Evolutionary conservation across 2,888 invertebrate species (phyloP), one percentile per base, ranked within the genome.

Genomic region (Gibbula magus): DNA sequence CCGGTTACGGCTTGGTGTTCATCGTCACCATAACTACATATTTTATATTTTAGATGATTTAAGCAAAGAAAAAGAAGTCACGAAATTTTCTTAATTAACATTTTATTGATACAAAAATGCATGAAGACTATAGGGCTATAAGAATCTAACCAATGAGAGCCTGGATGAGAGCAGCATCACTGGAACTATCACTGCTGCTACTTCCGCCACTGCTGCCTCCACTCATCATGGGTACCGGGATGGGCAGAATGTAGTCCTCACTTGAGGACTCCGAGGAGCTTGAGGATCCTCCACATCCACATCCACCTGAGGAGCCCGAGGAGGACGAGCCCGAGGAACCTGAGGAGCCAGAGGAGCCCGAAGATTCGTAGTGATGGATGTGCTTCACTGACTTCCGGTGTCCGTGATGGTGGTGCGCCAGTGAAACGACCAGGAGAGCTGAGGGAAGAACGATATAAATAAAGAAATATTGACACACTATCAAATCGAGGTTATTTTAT

Each of bases 311-410:
- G 29, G 76, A 76, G 25, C 29, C 52, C 29, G 76, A 76, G 52
- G 76, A 76, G 16, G 35, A 76, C 18, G 76, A 77, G 35, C 35
- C 29, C 22, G 51, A 67, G 13, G 51, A 77, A 18, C 20, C 61
- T 10, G 45, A 77, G 39, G 67, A 77, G 20, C 20, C 61, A 20
- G 52, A 77, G 22, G 51, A 77, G 35, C 20, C 61, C 22, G 52
- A 77, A 45, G 52, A 32, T 22, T 77, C 39, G 61, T 77, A 45
- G 45, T 73, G 73, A 13, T 73, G 73, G 73, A 73, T 73, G 73
- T 39, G 35, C 13, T 35, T 73, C 32, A 73, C 45, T 16, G 73
- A 53, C 29, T 32, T 54, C n/a, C 54, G 61, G 45, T 67, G 53
- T 8, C 39, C 13, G 32, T 20, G 29, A 35, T 29, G 61, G 13